Conservation (phyloP, 2,797 vertebrate species). For the Xiphophorus birchmanni region DNA sequence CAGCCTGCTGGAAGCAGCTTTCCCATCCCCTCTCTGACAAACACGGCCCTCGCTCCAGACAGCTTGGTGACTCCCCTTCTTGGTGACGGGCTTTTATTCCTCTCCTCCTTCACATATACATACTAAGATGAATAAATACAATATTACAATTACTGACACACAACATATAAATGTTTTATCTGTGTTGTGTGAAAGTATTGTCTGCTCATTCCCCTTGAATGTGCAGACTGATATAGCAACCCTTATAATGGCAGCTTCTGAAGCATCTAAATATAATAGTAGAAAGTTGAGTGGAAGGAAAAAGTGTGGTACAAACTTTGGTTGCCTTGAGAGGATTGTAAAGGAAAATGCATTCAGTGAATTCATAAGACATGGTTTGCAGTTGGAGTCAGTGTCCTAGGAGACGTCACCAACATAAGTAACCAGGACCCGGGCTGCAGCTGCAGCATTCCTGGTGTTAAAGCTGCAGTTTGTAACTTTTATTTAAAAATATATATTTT, state of each 20-base stretch:
- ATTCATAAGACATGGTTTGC: background rate
- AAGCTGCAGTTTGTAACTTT: background rate
- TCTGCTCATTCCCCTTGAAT: background rate
- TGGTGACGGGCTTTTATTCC: conserved; percentile 39
- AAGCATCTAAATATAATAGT: background rate
- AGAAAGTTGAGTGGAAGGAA: background rate
- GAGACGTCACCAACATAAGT: background rate
- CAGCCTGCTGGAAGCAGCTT: conserved; percentile 56
- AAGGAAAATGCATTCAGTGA: background rate
- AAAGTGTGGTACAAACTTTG: background rate
- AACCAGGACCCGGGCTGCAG: background rate
- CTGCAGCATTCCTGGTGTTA: background rate
- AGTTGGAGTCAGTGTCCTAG: background rate
- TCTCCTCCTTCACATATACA: conserved; percentile 42
- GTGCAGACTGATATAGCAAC: too few species aligned
- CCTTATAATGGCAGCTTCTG: too few species aligned
- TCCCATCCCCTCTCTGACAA: conserved; percentile 48
- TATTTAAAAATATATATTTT: background rate
- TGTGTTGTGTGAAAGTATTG: background rate
- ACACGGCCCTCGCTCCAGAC: conserved; percentile 56
- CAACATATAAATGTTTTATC: background rate
- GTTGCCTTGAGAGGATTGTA: background rate
- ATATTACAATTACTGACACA: background rate
- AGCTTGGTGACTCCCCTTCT: conserved; percentile 60
- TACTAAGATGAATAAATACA: background rate